Base-by-base conservation (phyloP, 2,113 vertebrate species). In the Sinocyclocheilus grahami region DNA sequence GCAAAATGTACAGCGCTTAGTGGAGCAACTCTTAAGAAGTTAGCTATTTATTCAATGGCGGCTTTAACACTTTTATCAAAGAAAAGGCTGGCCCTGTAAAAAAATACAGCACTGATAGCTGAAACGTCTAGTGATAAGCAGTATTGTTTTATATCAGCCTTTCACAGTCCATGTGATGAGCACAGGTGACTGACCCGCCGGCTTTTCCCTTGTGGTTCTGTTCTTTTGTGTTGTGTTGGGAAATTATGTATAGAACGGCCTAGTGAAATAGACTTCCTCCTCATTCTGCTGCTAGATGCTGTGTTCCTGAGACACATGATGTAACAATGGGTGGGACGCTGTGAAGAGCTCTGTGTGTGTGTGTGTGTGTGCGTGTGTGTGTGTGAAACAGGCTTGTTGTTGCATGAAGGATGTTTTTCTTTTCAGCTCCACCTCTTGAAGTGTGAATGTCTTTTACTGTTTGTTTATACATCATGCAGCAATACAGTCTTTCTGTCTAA, bases 291-390 rank as follows among this genome's bases (percentile, higher is more conserved):
- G 78, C 18, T 22, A 42, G 58, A 80, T 42, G 60, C 33, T 9
- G 55, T 83, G 67, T 83, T 74, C 18, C 16, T 27, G 65, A 39
- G 24, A 72, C 46, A 10, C 46, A 55, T 83, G 69, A 84, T 84
- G 82, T 84, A 84, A 84, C 82, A 37, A 24, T 27, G 82, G 82
- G 82, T 84, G 82, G 74, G 51, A 62, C 37, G 7, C 22, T 24
- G 58, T 80, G 78, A 63, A 39, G 78, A 80, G 58, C 58, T 55
- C 3, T 60, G 51, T 53, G 16, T 55, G 53, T 55, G 53, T 55
- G 48, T 51, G 48, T 51, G n/a, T n/a, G n/a, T n/a, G n/a, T n/a
- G n/a, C n/a, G n/a, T n/a, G n/a, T n/a, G 33, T 58, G 16, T 53
- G 33, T 71, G 14, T 53, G 46, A 48, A 58, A 55, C 65, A 37